Conservation (phyloP, 2,888 invertebrate genomes). For the Lampropteryx suffumata region DNA sequence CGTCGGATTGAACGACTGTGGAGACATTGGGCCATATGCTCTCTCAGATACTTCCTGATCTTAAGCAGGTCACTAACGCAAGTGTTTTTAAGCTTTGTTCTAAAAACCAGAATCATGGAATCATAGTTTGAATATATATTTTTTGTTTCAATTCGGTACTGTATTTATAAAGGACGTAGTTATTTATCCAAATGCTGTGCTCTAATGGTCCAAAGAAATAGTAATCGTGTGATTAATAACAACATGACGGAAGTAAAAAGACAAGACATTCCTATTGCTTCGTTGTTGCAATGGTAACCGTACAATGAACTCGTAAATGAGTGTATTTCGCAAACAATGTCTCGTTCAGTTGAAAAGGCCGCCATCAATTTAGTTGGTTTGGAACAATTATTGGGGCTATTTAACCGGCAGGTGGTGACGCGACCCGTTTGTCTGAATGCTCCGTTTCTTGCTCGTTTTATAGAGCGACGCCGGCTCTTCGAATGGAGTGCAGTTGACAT, state of each 20-base stretch:
- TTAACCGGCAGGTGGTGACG: slow-evolving; percentile 6
- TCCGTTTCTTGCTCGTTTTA: slow-evolving; percentile 7
- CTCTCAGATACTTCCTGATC: no score
- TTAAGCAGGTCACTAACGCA: no score
- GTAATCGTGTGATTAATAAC: background rate
- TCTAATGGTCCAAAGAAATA: background rate
- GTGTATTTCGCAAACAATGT: slow-evolving; percentile 14
- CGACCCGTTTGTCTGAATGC: background rate
- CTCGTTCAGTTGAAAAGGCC: slow-evolving; percentile 3
- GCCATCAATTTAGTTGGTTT: slow-evolving; percentile 5
- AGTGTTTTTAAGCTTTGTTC: no score
- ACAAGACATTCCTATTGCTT: background rate
- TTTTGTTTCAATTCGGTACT: slow-evolving; percentile 2
- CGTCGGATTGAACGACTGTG: no score
- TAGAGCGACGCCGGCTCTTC: background rate
- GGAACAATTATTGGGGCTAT: slow-evolving; percentile 1
- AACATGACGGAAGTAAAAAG: background rate
- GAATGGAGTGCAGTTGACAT: slow-evolving; percentile 6
- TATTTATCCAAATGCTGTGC: slow-evolving; percentile 5
- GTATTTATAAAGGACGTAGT: slow-evolving; percentile 7
- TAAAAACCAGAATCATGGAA: no score
- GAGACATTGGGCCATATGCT: no score
- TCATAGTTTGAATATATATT: slow-evolving; percentile 9
- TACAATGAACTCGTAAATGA: slow-evolving; percentile 4
- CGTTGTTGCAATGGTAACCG: background rate